These are phyloP conservation scores for Spea multiplicata DNA, from an alignment of 2,113 vertebrate species.

Conservation along the genomic window DNA sequence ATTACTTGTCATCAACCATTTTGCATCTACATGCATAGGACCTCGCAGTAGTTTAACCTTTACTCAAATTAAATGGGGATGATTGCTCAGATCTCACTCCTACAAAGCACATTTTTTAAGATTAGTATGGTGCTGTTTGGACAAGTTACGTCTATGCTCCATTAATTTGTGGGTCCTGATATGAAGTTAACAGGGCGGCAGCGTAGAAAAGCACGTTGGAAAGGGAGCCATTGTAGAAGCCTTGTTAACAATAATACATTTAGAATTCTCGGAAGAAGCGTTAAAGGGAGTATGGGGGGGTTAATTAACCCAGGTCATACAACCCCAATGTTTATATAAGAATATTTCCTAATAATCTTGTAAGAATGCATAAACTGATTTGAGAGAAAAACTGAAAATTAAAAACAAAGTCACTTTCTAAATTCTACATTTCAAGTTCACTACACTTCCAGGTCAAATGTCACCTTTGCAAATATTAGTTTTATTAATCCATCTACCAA, in stretches of 20 bases:
- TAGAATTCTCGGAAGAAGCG: background rate
- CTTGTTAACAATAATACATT: background rate
- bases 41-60: slow-evolving; percentile 3
- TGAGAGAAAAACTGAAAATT: too few relatives aligned
- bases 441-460: too few relatives aligned
- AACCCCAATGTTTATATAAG: too few relatives aligned
- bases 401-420: too few relatives aligned
- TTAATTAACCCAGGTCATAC: too few relatives aligned
- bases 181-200: background rate
- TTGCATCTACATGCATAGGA: slow-evolving; percentile 2
- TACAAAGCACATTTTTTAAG: background rate
- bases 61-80: slow-evolving; percentile 1
- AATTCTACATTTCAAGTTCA: too few relatives aligned
- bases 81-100: background rate
- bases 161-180: background rate
- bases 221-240: background rate
- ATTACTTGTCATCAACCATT: slow-evolving; percentile 7
- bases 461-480: too few relatives aligned
- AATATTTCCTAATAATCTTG: too few relatives aligned
- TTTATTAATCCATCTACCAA: too few relatives aligned
- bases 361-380: too few relatives aligned
- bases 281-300: too few relatives aligned
- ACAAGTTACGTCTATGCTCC: background rate
- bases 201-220: background rate
- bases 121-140: background rate